Evolutionary conservation across 2,888 invertebrate genomes (phyloP).

Genomic region (Julus scanicus): DNA sequence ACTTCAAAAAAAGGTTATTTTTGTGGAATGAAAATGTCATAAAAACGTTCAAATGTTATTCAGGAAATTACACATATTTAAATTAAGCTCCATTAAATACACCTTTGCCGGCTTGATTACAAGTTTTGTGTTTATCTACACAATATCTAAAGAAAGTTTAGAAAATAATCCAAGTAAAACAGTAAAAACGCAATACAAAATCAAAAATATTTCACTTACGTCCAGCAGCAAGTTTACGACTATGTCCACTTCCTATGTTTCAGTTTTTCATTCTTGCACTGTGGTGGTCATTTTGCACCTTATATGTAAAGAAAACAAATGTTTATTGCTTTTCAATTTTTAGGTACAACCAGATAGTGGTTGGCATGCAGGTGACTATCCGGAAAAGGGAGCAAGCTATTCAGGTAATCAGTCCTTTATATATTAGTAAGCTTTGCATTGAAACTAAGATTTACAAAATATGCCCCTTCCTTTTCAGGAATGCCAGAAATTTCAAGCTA

Average conservation of each 20-base stretch:
- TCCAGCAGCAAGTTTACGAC: too few relatives aligned
- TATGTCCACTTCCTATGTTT: too few relatives aligned
- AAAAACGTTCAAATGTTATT: too few relatives aligned
- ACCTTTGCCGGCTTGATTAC: too few relatives aligned
- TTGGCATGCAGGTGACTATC: slow-evolving; percentile 64
- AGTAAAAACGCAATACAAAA: too few relatives aligned
- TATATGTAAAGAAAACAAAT: neutral
- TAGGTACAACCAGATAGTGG: slow-evolving; percentile 61
- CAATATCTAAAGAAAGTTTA: too few relatives aligned
- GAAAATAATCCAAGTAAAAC: too few relatives aligned
- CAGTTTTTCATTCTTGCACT: neutral
- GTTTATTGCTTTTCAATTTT: neutral
- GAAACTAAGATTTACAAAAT: neutral
- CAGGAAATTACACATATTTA: neutral
- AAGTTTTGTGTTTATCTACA: too few relatives aligned
- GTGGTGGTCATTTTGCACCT: neutral
- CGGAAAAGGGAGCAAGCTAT: slow-evolving; percentile 65
- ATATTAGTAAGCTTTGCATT: neutral
- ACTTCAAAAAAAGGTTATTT: too few relatives aligned
- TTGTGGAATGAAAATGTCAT: too few relatives aligned
- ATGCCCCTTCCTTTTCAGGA: slow-evolving; percentile 57
- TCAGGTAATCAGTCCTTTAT: neutral
- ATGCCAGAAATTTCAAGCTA: slow-evolving; percentile 63
- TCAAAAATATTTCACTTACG: too few relatives aligned
- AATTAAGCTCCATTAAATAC: neutral